Evolutionary conservation across 1,140 invertebrate genomes (phyloP).

Genomic region (Zaprionus gabonicus): DNA sequence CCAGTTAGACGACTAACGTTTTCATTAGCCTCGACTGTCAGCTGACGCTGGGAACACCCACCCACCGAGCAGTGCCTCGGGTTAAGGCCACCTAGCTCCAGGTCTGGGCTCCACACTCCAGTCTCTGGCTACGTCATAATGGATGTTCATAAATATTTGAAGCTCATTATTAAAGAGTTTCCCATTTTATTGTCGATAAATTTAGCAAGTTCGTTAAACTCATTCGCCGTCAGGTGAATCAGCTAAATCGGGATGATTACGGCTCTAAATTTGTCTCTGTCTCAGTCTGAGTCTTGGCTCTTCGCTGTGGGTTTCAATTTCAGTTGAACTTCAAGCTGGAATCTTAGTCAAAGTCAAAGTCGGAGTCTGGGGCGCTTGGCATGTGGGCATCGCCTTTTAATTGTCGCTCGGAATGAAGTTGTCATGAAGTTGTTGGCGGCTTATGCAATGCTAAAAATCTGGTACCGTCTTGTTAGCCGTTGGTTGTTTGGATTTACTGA

Average conservation of each 20-base stretch:
- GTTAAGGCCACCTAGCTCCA: slow-evolving; percentile 29
- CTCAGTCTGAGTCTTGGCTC: not conserved
- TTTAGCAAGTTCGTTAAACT: slow-evolving; percentile 75
- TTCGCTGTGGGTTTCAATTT: slow-evolving; percentile 28
- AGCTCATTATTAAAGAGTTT: slow-evolving; percentile 71
- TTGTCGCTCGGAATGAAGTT: slow-evolving; percentile 57
- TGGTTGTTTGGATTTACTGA: slow-evolving; percentile 55
- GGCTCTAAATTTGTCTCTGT: slow-evolving; percentile 24
- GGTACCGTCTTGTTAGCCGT: slow-evolving; percentile 37
- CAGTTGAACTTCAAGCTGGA: slow-evolving; percentile 13
- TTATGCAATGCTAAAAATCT: slow-evolving; percentile 71
- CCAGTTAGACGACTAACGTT: slow-evolving; percentile 73
- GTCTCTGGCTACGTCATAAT: slow-evolving; percentile 4
- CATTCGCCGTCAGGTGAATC: slow-evolving; percentile 35
- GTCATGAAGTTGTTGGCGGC: slow-evolving; percentile 39
- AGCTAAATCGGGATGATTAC: slow-evolving; percentile 29
- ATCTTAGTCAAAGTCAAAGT: not conserved
- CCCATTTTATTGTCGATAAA: slow-evolving; percentile 76
- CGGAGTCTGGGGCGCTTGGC: slow-evolving; percentile 41
- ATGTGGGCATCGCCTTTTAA: slow-evolving; percentile 58
- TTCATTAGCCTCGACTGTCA: slow-evolving; percentile 64
- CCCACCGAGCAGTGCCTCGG: slow-evolving; percentile 32
- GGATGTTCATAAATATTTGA: slow-evolving; percentile 67
- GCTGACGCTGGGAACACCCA: slow-evolving; percentile 74
- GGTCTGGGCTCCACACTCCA: slow-evolving; percentile 1